Conservation (phyloP, 2,888 invertebrate species). For the Incurvaria masculella region DNA sequence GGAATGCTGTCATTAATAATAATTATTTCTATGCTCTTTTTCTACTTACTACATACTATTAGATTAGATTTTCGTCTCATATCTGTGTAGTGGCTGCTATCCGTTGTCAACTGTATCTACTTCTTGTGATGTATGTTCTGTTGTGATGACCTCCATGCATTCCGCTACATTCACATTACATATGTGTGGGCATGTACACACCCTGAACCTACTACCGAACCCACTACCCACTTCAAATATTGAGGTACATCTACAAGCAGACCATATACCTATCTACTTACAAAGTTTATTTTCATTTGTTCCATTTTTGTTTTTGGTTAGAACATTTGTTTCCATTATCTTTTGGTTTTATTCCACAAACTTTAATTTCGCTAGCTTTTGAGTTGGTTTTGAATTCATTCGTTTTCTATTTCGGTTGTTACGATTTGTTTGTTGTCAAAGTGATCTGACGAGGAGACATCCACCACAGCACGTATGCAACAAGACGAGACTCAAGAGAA, state of each 20-base stretch:
- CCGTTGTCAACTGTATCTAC: slow-evolving; percentile 56
- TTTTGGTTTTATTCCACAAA: background rate
- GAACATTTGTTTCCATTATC: background rate
- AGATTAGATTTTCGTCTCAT: too few species aligned
- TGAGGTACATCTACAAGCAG: background rate
- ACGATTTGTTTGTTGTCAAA: background rate
- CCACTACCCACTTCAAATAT: background rate
- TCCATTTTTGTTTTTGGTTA: background rate
- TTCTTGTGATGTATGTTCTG: slow-evolving; percentile 34
- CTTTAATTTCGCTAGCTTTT: background rate
- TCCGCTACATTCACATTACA: slow-evolving; percentile 53
- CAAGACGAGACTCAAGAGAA: background rate
- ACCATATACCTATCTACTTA: background rate
- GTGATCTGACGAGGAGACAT: background rate
- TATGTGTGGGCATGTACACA: slow-evolving; percentile 46
- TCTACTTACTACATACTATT: too few species aligned
- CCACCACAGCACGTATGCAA: background rate
- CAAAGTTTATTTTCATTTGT: background rate
- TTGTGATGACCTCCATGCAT: slow-evolving; percentile 54
- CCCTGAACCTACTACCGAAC: slow-evolving; percentile 36
- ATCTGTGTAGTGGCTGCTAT: slow-evolving; percentile 58
- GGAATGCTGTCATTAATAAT: too few species aligned
- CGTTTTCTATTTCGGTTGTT: background rate
- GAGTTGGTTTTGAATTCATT: background rate
- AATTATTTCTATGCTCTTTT: too few species aligned